Conservation (phyloP, 2,797 vertebrate genomes). For the Alauda arvensis region DNA sequence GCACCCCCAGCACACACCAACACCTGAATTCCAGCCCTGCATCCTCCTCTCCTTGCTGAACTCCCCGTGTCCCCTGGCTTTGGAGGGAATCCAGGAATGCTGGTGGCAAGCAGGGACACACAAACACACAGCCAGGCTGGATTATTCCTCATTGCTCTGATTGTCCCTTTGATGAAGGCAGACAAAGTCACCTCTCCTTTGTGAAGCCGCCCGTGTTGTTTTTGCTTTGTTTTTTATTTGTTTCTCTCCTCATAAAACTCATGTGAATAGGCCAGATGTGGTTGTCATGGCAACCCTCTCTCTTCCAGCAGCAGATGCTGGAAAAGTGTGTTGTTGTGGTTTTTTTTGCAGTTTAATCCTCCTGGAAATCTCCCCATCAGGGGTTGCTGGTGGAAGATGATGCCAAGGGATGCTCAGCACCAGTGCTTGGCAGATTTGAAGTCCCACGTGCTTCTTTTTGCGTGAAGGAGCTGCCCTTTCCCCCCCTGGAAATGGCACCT, state of each 20-base stretch:
- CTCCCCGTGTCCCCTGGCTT: not conserved
- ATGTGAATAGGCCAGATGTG: slow-evolving; percentile 51
- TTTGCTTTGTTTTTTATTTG: slow-evolving; percentile 30
- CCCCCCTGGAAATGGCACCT: not conserved
- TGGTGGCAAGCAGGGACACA: not conserved
- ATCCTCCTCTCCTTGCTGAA: not conserved
- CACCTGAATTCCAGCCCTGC: accelerated
- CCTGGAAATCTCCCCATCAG: slow-evolving; percentile 42
- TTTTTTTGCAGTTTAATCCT: slow-evolving; percentile 50
- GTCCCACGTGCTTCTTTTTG: not conserved
- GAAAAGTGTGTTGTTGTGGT: not conserved
- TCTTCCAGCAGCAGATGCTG: slow-evolving; percentile 25
- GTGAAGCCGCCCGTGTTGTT: not conserved
- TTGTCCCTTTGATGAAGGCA: not conserved
- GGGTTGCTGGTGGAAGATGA: slow-evolving; percentile 17
- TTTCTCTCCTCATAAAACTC: slow-evolving; percentile 42
- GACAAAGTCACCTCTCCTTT: not conserved
- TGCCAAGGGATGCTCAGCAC: not conserved
- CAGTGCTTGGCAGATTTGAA: not conserved
- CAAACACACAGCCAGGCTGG: not conserved
- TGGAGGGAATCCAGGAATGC: not conserved
- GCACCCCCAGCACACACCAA: accelerated
- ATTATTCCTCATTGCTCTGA: not conserved
- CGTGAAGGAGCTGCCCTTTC: not conserved
- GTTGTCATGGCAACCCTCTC: slow-evolving; percentile 69